phyloP scores from a whole-genome alignment of 2,797 vertebrate species.

The Phylloscopus collybita region DNA sequence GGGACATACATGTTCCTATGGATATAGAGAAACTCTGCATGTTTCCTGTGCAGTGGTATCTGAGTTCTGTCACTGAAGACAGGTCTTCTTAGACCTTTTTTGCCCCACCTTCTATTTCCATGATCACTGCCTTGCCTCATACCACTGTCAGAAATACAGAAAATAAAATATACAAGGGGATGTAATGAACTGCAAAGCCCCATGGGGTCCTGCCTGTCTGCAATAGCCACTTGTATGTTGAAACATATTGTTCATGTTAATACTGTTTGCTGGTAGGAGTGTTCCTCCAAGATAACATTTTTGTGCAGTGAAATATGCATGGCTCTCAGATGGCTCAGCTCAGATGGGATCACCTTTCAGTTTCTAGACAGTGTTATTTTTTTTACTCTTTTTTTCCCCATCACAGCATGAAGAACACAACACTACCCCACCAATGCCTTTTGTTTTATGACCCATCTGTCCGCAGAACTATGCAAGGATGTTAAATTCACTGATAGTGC shows the following conservation, averaged over 20 bases:
- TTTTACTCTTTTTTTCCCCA: neutral
- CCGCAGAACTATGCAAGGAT: neutral
- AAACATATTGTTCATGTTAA: conserved; percentile 36
- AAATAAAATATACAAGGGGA: neutral
- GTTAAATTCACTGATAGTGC: neutral
- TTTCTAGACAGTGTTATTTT: neutral
- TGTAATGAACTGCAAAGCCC: conserved; percentile 1
- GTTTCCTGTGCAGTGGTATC: neutral
- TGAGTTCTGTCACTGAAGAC: neutral
- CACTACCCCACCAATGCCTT: neutral
- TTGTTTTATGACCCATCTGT: neutral
- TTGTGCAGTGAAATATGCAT: conserved; percentile 1
- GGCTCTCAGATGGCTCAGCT: neutral
- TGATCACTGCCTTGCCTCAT: neutral
- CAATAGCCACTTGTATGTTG: neutral
- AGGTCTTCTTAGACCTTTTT: neutral
- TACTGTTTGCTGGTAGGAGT: conserved; percentile 17
- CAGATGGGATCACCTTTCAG: neutral
- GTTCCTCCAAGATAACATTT: conserved; percentile 32
- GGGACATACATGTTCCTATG: neutral
- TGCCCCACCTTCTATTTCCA: neutral
- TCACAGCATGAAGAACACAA: neutral
- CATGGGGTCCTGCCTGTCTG: neutral
- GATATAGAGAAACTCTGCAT: neutral
- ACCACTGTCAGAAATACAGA: neutral